These are phyloP conservation scores for Euplagia quadripunctaria DNA, from an alignment of 2,888 invertebrate species.

Conservation along the genomic window DNA sequence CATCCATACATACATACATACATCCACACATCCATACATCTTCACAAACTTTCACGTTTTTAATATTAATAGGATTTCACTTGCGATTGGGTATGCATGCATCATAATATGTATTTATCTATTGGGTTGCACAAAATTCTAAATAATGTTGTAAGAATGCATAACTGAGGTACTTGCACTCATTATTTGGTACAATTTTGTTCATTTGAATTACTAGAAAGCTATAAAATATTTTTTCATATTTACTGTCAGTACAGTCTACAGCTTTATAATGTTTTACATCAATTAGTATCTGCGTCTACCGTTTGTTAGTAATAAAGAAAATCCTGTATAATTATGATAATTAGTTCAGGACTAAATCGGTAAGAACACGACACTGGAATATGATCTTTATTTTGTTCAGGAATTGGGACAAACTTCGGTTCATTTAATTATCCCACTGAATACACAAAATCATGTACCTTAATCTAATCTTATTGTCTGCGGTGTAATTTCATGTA, in stretches of 20 bases:
- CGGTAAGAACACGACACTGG: background rate
- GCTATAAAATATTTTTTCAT: background rate
- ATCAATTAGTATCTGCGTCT: too few species aligned
- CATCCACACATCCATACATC: too few species aligned
- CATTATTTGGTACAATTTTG: background rate
- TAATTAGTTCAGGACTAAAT: background rate
- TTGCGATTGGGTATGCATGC: background rate
- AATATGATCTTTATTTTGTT: background rate
- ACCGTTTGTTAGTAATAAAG: too few species aligned
- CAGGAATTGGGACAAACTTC: background rate
- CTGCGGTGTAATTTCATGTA: too few species aligned
- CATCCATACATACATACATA: too few species aligned
- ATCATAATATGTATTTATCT: background rate
- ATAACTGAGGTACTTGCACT: background rate
- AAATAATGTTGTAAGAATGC: background rate
- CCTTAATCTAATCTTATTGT: too few species aligned
- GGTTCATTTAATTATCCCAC: too few species aligned
- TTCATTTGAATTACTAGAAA: background rate
- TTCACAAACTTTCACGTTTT: too few species aligned
- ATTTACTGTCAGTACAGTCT: background rate
- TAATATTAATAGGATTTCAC: too few species aligned
- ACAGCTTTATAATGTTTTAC: too few species aligned
- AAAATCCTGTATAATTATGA: background rate
- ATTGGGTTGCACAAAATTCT: background rate
- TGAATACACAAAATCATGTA: too few species aligned